Base-by-base conservation (phyloP, 1,140 invertebrate genomes). In the Copidosoma floridanum region DNA sequence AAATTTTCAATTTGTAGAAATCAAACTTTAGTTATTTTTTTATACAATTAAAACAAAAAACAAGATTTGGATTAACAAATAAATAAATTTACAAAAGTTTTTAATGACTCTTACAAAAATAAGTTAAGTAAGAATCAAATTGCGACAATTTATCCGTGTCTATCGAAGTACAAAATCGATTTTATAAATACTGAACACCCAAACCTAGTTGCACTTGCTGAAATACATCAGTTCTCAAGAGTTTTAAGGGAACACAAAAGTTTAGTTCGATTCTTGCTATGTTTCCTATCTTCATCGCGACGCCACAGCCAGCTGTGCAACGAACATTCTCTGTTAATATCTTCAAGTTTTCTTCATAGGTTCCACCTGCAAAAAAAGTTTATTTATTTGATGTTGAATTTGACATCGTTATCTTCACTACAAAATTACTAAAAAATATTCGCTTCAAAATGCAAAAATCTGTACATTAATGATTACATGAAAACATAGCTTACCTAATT, bases 201-300 rank as follows among this genome's bases (percentile, higher is more conserved):
- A 81, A 74, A 37, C 79, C 79, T 47, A 81, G 72, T 57, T 81
- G 79, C 65, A 79, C 76, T 65, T 74, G 72, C 64, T 74, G 70
- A 18, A 75, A 56, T 53, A 79, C 57, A 43, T 81, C 79, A 26
- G 56, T 71, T 52, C 71, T 72, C 20, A 64, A 20, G 26, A 71
- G 74, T 21, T 68, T 61, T 12, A 79, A 40, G 24, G 79, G 79
- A 40, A 68, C 56, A 26, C 75, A 55, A 55, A 80, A 57, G 57
- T 95, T 96, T 8, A 96, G 81, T 82, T 96, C 94, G 16, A 95
- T 75, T 55, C 93, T 79, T 12, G 92, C 93, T 41, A 89, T 82
- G 44, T 89, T 83, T 4, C 88, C 91, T 12, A 96, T 71, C 63
- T 87, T 83, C 62, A 95, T 79, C 5, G 88, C 89, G n/a, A 94